A percentile compares a stretch with the other conserved stretches of the same genome.
These are phyloP conservation scores for Chrysotoxum bicinctum DNA, from an alignment of 2,888 invertebrate species.

Conservation along the genomic window DNA sequence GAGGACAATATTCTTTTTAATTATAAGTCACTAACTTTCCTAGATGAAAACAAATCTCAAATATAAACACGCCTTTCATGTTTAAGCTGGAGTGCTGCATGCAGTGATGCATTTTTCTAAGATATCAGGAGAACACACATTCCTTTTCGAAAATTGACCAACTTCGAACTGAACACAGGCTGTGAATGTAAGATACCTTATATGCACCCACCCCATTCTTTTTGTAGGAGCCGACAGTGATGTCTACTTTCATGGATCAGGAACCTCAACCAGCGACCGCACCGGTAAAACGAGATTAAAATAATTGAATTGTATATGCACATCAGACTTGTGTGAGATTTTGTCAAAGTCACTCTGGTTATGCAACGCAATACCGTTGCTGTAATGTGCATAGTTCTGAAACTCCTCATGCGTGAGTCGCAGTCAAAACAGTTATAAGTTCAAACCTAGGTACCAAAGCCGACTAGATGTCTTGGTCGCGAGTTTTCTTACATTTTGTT, in stretches of 20 bases:
- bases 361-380: background rate
- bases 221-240: background rate
- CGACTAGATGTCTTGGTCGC: conserved; percentile 39
- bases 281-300: background rate
- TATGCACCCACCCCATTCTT: background rate
- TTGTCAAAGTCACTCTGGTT: conserved; percentile 48
- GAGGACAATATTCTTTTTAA: too few species aligned
- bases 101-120: background rate
- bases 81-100: background rate
- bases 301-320: background rate
- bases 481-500: conserved; percentile 36
- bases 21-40: too few species aligned
- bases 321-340: conserved; percentile 24
- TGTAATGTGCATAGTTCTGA: background rate
- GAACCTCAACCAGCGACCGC: background rate
- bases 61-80: too few species aligned
- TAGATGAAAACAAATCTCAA: too few species aligned
- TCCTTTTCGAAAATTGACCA: background rate
- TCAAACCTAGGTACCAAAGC: conserved; percentile 51
- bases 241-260: conserved; percentile 33
- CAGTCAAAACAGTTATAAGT: conserved; percentile 57
- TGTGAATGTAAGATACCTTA: background rate
- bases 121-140: too few species aligned
- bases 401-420: conserved; percentile 52
- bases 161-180: background rate